A percentile compares a stretch with the other conserved stretches of the same genome.
phyloP scores from a whole-genome alignment of 2,113 vertebrate genomes.

The Acrocephalus kingi region DNA sequence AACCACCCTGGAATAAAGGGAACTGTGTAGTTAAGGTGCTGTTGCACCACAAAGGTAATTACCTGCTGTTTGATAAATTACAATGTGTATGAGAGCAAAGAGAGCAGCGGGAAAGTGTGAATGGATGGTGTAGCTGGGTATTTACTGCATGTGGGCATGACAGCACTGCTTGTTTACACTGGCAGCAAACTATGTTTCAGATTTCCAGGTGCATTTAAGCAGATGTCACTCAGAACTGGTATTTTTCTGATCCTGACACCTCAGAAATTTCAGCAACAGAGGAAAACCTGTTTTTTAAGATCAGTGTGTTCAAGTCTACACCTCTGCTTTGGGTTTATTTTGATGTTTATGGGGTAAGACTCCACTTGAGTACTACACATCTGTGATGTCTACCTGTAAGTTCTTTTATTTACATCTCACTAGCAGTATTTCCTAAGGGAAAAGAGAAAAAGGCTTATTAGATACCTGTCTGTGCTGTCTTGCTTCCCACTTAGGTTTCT shows the following conservation, averaged over 20 bases:
- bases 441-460: background rate
- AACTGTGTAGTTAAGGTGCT: background rate
- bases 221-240: background rate
- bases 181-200: background rate
- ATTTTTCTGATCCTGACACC: background rate
- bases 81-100: background rate
- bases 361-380: background rate
- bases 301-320: background rate
- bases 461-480: background rate
- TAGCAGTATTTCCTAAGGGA: background rate
- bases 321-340: background rate
- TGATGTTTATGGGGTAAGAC: background rate
- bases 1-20: background rate
- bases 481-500: background rate
- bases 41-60: conserved; percentile 4
- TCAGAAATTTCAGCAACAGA: background rate
- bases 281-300: background rate
- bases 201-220: background rate
- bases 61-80: background rate
- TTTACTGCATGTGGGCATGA: background rate
- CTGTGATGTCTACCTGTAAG: background rate
- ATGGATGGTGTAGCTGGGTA: background rate
- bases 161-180: background rate
- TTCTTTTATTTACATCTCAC: conserved; percentile 22
- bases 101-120: background rate